These are phyloP conservation scores for Microtus ochrogaster DNA, from an alignment of 2,113 vertebrate genomes.

Conservation along the genomic window DNA sequence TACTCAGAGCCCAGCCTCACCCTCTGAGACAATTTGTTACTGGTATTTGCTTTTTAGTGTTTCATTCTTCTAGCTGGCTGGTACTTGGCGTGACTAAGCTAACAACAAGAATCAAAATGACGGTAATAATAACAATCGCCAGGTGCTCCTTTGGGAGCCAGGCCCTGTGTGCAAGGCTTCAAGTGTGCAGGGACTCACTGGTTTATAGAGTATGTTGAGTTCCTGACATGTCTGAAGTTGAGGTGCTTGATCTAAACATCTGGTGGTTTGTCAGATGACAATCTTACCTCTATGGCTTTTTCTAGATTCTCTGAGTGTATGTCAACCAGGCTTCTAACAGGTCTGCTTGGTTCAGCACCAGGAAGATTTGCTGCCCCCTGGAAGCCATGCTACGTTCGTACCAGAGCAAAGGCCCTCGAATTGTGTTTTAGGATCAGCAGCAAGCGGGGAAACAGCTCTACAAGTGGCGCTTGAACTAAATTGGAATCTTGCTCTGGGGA, in stretches of 20 bases:
- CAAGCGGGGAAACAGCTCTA: neutral
- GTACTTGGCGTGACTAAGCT: neutral
- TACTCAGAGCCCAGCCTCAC: neutral
- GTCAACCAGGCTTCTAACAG: neutral
- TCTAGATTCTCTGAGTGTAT: neutral
- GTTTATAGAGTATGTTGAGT: neutral
- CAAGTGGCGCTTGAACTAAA: conserved; percentile 36
- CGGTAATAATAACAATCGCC: neutral
- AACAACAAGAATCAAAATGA: neutral
- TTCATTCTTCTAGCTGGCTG: neutral
- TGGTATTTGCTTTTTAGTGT: neutral
- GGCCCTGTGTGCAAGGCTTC: neutral
- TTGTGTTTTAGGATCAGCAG: conserved; percentile 18
- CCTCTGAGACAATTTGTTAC: neutral
- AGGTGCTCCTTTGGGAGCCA: neutral
- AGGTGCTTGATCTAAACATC: neutral
- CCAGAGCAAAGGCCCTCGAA: neutral
- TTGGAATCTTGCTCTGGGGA: conserved; percentile 13
- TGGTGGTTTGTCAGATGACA: neutral
- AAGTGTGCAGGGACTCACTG: neutral
- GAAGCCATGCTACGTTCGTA: neutral
- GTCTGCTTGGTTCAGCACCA: neutral
- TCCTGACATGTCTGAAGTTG: neutral
- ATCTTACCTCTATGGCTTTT: neutral
- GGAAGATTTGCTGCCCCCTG: neutral